Evolutionary conservation across 2,888 invertebrate species (phyloP), one percentile per base, ranked within the genome.

Genomic region (Mimachlamys varia): DNA sequence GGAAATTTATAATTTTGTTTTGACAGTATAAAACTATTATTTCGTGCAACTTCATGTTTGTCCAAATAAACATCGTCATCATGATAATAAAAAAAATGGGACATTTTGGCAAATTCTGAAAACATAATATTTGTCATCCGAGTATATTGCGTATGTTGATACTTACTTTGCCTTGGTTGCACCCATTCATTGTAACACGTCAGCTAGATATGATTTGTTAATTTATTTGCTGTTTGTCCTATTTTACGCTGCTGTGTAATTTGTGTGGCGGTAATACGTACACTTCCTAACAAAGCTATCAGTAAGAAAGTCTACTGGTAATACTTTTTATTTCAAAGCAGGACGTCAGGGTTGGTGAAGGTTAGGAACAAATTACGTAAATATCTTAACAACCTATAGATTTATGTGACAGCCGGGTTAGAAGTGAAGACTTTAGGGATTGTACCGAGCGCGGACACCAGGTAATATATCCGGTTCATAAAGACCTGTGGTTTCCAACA

Each of bases 161-260:
- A 76, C 7, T 76, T 76, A 76, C 27, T 27, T 33, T 33, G 33
- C 10, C 76, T 22, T 76, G 76, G 22, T 13, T 76, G 76, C 76
- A 76, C 76, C 76, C 33, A 33, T 76, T 76, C 76, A 76, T 76
- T 15, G 76, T 27, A 76, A 27, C 12, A 76, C 76, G 76, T 76
- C 76, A 76, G 15, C 13, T 27, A 76, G 27, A 0, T 76, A 76
- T 76, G 33, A 76, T 7, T 33, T 76, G 27, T 76, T 76, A 76
- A 76, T 76, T 76, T 76, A 76, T 76, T 76, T 76, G 76, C 76
- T 76, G 2, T 33, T 76, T 76, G 76, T 76, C 76, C 76, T 76
- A 27, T 33, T n/a, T 33, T 76, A 19, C 76, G 76, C 27, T 76
- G 76, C 33, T 76, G 15, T 76, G 76, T 27, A 76, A 15, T 12